Conservation (phyloP, 2,888 invertebrate species). For the Chrysina gloriosa region DNA sequence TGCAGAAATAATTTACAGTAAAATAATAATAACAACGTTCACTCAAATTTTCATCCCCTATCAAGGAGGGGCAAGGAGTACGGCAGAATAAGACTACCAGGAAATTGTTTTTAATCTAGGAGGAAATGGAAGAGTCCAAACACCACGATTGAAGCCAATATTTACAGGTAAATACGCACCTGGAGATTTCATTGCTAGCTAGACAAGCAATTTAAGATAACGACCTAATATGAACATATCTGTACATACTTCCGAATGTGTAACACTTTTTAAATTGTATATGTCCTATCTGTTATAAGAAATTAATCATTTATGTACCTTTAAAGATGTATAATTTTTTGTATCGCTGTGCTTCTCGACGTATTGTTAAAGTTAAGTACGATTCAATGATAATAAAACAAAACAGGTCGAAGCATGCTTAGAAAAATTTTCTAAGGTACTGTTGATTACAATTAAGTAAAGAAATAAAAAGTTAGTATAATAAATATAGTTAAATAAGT, state of each 20-base stretch:
- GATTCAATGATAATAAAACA: slow-evolving; percentile 26
- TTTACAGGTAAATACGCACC: not conserved
- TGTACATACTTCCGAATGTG: slow-evolving; percentile 38
- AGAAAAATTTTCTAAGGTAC: slow-evolving; percentile 41
- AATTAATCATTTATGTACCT: slow-evolving; percentile 16
- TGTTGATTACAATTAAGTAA: slow-evolving; percentile 41
- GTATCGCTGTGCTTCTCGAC: slow-evolving; percentile 39
- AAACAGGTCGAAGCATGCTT: slow-evolving; percentile 31
- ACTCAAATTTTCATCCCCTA: no score
- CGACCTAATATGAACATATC: slow-evolving; percentile 34
- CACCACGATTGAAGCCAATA: no score
- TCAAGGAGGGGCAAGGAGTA: no score
- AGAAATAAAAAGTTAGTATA: slow-evolving; percentile 38
- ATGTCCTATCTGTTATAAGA: slow-evolving; percentile 17
- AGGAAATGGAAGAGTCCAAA: no score
- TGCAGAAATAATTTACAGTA: no score
- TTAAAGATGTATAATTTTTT: slow-evolving; percentile 28
- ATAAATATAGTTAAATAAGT: slow-evolving; percentile 53
- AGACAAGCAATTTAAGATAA: slow-evolving; percentile 1
- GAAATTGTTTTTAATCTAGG: no score
- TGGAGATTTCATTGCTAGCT: not conserved
- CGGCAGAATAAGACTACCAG: no score
- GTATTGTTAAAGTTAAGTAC: slow-evolving; percentile 26
- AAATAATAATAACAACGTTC: no score
- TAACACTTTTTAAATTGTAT: slow-evolving; percentile 36